phyloP scores from a whole-genome alignment of 1,140 invertebrate genomes.

The Psix sp. region DNA sequence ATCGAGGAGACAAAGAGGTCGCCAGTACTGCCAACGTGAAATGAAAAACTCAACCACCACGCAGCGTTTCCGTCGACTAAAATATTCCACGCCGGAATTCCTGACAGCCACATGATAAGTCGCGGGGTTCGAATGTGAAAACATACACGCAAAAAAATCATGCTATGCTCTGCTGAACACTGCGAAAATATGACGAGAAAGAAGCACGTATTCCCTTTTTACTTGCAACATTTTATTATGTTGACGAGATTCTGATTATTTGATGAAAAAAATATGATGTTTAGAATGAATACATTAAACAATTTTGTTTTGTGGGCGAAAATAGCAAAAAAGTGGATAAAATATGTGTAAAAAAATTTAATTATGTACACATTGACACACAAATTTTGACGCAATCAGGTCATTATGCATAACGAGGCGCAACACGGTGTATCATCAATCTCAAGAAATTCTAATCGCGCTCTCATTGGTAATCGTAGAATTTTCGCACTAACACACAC shows the following conservation, averaged over 20 bases:
- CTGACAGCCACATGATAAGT: conserved; percentile 3
- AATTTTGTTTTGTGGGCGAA: too few species aligned
- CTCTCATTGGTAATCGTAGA: conserved; percentile 34
- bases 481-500: conserved; percentile 20
- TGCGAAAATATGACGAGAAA: too few species aligned
- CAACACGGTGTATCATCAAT: conserved; percentile 42
- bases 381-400: conserved; percentile 41
- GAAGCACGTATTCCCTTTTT: too few species aligned
- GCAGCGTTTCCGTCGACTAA: conserved; percentile 10
- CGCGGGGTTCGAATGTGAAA: conserved; percentile 6
- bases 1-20: conserved; percentile 13
- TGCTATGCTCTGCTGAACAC: conserved; percentile 20
- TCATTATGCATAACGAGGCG: conserved; percentile 35
- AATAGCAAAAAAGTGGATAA: too few species aligned
- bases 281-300: too few species aligned
- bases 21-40: conserved; percentile 23
- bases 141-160: conserved; percentile 11
- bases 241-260: too few species aligned
- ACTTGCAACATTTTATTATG: too few species aligned
- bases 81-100: conserved; percentile 9
- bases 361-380: conserved; percentile 38
- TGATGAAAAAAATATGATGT: too few species aligned
- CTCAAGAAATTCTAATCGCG: conserved; percentile 43
- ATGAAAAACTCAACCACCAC: too few species aligned
- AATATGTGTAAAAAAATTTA: conserved; percentile 3